Conservation (phyloP, 1,140 invertebrate genomes). For the Pseudachorutes palmiensis region DNA sequence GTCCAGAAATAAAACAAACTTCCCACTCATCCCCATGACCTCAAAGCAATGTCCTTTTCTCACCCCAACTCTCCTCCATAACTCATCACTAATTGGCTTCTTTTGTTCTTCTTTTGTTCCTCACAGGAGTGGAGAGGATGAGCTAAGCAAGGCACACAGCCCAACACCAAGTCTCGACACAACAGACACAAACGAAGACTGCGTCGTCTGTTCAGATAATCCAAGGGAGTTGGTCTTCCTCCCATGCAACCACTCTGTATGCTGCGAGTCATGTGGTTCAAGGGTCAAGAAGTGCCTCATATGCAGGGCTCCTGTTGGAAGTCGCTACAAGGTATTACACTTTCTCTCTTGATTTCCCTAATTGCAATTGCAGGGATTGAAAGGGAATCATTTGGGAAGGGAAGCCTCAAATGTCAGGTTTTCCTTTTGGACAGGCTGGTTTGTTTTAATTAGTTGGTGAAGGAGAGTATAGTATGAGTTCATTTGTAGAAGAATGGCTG, state of each 20-base stretch:
- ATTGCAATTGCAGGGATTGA: not conserved
- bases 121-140: slow-evolving; percentile 35
- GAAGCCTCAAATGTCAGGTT: slow-evolving; percentile 15
- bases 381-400: slow-evolving; percentile 11
- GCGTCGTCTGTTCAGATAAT: slow-evolving; percentile 87
- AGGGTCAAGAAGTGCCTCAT: slow-evolving; percentile 92
- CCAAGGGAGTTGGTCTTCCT: slow-evolving; percentile 78
- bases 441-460: not conserved
- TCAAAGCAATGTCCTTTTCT: too few relatives aligned
- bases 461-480: too few relatives aligned
- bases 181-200: slow-evolving; percentile 67
- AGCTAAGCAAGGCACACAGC: slow-evolving; percentile 32
- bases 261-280: slow-evolving; percentile 81
- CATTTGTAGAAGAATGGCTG: too few relatives aligned
- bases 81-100: not conserved
- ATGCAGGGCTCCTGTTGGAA: slow-evolving; percentile 72
- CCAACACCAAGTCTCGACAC: slow-evolving; percentile 37
- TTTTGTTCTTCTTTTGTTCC: slow-evolving; percentile 5
- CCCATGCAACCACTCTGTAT: slow-evolving; percentile 87
- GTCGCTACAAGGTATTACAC: slow-evolving; percentile 58
- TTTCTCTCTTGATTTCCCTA: slow-evolving; percentile 11
- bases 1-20: too few relatives aligned
- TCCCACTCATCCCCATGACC: too few relatives aligned
- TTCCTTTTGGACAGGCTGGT: not conserved
- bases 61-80: not conserved